phyloP scores from a whole-genome alignment of 2,797 vertebrate species.

The Rhynchotus rufescens region DNA sequence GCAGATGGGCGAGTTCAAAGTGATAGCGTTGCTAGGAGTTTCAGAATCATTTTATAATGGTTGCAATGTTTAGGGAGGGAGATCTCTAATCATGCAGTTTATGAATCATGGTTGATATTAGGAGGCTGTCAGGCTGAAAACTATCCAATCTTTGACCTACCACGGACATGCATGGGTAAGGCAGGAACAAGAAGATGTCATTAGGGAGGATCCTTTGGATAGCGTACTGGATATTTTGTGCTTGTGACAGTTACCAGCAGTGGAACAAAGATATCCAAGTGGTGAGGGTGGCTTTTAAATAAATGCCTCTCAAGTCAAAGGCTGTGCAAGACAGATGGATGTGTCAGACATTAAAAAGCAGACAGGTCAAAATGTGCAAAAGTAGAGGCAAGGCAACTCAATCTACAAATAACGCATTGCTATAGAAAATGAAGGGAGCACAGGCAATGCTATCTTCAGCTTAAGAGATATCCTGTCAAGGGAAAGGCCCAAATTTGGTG shows the following conservation, averaged over 20 bases:
- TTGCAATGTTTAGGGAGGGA: slow-evolving; percentile 39
- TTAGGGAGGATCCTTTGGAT: background rate
- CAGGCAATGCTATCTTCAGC: background rate
- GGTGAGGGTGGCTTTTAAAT: background rate
- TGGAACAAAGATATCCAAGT: background rate
- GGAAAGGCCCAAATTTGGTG: background rate
- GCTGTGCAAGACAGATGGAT: background rate
- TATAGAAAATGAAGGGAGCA: background rate
- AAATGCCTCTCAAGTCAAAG: background rate
- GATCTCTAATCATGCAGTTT: slow-evolving; percentile 20
- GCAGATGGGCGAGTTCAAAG: slow-evolving; percentile 70
- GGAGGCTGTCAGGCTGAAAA: background rate
- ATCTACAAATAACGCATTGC: background rate
- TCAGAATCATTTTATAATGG: slow-evolving; percentile 53
- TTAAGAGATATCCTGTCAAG: background rate
- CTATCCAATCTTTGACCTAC: background rate
- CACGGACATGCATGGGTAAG: background rate
- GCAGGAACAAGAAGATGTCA: background rate
- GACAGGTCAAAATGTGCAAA: background rate
- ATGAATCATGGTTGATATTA: slow-evolving; percentile 29
- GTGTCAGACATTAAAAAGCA: background rate
- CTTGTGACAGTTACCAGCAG: background rate
- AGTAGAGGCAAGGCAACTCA: background rate
- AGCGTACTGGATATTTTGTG: background rate
- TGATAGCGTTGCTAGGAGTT: slow-evolving; percentile 71